Conservation (phyloP, 2,888 invertebrate species). For the Shargacucullia verbasci region DNA sequence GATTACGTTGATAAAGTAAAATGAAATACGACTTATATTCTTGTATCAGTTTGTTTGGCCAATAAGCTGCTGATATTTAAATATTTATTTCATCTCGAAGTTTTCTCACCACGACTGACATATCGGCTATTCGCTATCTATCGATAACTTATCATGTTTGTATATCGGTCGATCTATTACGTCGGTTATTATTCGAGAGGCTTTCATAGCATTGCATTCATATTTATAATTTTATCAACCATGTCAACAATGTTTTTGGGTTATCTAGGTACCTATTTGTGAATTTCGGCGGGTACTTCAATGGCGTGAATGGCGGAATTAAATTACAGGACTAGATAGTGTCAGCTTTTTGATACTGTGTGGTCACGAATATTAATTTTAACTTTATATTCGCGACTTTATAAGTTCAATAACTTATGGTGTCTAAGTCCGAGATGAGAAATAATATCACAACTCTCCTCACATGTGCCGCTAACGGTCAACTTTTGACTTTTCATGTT, state of each 20-base stretch:
- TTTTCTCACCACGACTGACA: conserved; percentile 57
- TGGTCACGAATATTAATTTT: background rate
- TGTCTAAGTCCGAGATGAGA: no score
- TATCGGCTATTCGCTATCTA: conserved; percentile 54
- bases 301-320: conserved; percentile 1
- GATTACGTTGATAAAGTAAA: no score
- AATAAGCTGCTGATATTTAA: conserved; percentile 27
- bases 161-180: conserved; percentile 63
- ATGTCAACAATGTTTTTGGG: conserved; percentile 36
- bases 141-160: conserved; percentile 62
- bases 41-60: conserved; percentile 19
- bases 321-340: background rate
- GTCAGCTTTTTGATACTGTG: background rate
- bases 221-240: conserved; percentile 49
- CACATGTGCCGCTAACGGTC: no score
- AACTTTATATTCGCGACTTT: no score
- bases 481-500: no score
- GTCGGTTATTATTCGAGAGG: conserved; percentile 74
- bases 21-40: conserved; percentile 8
- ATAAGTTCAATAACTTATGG: background rate
- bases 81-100: conserved; percentile 36
- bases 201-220: conserved; percentile 56
- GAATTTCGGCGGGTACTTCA: conserved; percentile 10
- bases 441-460: no score
- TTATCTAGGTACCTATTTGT: conserved; percentile 39